A percentile compares a stretch with the other conserved stretches of the same genome.
Conservation (phyloP, 2,113 vertebrate species). For the Sterrhoptilus dennistouni region DNA sequence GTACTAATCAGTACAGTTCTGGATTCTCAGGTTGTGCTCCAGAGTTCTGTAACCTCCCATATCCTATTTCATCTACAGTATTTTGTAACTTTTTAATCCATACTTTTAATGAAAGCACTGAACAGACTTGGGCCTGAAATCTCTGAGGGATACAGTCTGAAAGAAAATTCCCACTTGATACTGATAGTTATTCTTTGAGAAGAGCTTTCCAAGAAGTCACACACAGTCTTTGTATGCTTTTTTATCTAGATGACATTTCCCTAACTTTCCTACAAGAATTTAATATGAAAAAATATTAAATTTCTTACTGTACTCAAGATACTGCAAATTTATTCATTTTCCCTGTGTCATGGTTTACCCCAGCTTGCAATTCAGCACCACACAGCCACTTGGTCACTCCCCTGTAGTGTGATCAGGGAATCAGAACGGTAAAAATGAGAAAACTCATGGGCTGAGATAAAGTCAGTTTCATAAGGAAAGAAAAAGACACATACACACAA, state of each 20-base stretch:
- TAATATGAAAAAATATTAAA: neutral
- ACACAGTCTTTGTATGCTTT: neutral
- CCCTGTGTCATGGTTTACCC: neutral
- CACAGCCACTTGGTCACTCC: neutral
- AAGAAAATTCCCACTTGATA: neutral
- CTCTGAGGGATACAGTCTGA: neutral
- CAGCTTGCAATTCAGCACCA: neutral
- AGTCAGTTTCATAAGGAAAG: neutral
- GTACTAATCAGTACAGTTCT: neutral
- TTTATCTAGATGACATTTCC: neutral
- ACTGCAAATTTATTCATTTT: neutral
- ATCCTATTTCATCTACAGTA: neutral
- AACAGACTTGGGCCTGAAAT: neutral
- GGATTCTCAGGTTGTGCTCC: neutral
- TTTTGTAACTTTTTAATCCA: neutral
- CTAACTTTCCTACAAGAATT: neutral
- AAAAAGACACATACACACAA: neutral
- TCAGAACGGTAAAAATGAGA: neutral
- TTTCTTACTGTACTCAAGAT: neutral
- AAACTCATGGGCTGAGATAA: neutral
- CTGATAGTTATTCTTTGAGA: neutral
- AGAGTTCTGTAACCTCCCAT: neutral
- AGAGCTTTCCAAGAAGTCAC: neutral
- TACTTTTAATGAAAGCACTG: neutral
- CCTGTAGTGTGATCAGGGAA: accelerated